Base-by-base conservation (phyloP, 2,797 vertebrate species). In the Clarias fuscus region DNA sequence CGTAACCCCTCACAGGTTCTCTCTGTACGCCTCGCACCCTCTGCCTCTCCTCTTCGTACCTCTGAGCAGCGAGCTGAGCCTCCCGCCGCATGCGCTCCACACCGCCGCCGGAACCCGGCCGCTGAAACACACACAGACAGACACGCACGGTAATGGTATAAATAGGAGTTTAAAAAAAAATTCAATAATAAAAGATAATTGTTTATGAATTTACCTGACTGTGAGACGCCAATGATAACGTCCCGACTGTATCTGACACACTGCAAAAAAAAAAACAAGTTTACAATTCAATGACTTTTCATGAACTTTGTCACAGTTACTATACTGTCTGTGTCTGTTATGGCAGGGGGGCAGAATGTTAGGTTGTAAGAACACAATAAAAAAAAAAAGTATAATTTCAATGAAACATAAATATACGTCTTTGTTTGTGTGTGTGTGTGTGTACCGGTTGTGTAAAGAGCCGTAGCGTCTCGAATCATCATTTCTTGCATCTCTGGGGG, bases 31-130 rank as follows among this genome's bases (percentile, higher is more conserved):
- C 91, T 43, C 96, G 96, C 0, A 91, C 95, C 90, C 93, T 96
- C 88, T 96, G 96, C 87, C 97, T 94, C 92, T 99, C 98, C 70
- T 98, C 97, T 64, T 99, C 97, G 0, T 97, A 98, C 91, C 96
- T 96, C 1, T 96, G 93, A 0, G 97, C 98, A 0, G 97, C 98
- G 0, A 97, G 93, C 86, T 99, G 97, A 5, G 97, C 97, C 90
- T 99, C 97, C 87, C 95, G 95, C 4, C 98, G 95, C 37, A 97
- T 91, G 2, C 93, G 95, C 93, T 99, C 98, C 27, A 68, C 84
- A 30, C 87, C 90, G 13, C 64, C 61, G 5, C 84, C 72, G 7
- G 85, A 86, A 20, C 73, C 58, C 7, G 24, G 6, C 18, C 89
- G 76, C 88, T 90, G 84, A 85, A 8, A 68, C 67, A 86, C 77